A percentile compares a stretch with the other conserved stretches of the same genome.
phyloP scores from a whole-genome alignment of 2,797 vertebrate genomes.

The Centropyge bicolor region DNA sequence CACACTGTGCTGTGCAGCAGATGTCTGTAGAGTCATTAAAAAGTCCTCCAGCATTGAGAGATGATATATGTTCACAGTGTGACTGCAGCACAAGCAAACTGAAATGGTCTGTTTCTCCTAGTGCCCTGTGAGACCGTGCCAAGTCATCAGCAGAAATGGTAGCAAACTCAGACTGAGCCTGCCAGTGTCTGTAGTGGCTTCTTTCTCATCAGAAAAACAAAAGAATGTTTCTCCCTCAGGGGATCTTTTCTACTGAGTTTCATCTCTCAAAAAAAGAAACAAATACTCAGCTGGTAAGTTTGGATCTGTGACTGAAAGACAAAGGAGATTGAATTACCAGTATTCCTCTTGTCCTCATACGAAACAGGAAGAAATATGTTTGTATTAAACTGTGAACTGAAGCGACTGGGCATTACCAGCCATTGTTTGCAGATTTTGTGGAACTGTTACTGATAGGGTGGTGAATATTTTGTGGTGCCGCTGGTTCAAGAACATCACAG shows the following conservation, averaged over 20 bases:
- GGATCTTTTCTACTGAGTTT: constrained; percentile 79
- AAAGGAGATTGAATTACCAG: constrained; percentile 54
- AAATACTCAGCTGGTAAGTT: constrained; percentile 65
- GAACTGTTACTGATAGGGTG: constrained; percentile 73
- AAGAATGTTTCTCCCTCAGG: constrained; percentile 84
- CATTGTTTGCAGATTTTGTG: constrained; percentile 76
- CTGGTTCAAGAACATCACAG: constrained; percentile 79
- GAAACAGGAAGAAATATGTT: constrained; percentile 65
- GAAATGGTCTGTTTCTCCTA: constrained; percentile 66
- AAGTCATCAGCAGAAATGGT: constrained; percentile 87
- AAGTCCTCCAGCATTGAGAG: constrained; percentile 47
- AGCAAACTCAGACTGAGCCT: constrained; percentile 81
- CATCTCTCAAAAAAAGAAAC: constrained; percentile 64
- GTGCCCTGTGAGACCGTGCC: constrained; percentile 78
- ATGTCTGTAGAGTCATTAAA: constrained; percentile 54
- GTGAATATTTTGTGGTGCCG: constrained; percentile 80
- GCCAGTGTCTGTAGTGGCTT: constrained; percentile 77
- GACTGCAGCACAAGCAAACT: constrained; percentile 62
- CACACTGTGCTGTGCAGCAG: constrained; percentile 46
- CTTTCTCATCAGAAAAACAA: constrained; percentile 75
- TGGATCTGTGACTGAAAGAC: constrained; percentile 60
- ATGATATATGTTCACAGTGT: constrained; percentile 52
- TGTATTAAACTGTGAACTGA: constrained; percentile 76
- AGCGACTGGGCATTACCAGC: constrained; percentile 52
- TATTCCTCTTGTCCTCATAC: constrained; percentile 62